A percentile compares a stretch with the other conserved stretches of the same genome.
These are phyloP conservation scores for Spea multiplicata DNA, from an alignment of 2,113 vertebrate genomes.

Conservation along the genomic window DNA sequence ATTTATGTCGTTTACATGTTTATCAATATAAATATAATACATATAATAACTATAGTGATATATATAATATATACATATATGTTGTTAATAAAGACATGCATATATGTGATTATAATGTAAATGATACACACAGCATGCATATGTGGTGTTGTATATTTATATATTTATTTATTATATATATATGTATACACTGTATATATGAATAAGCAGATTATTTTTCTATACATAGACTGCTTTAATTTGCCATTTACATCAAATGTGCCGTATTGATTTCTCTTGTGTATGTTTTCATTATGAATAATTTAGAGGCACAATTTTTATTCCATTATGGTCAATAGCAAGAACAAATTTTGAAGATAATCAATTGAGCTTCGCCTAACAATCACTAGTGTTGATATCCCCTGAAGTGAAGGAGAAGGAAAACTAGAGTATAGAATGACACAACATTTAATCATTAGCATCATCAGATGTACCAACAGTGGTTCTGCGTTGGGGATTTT, in stretches of 20 bases:
- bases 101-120: too few species aligned
- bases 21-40: too few species aligned
- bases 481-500: conserved; percentile 57
- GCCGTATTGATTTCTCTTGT: conserved; percentile 88
- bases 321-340: conserved; percentile 83
- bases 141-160: too few species aligned
- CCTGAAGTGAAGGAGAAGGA: conserved; percentile 64
- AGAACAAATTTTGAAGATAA: conserved; percentile 84
- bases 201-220: conserved; percentile 58
- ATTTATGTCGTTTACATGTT: too few species aligned
- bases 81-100: too few species aligned
- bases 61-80: too few species aligned
- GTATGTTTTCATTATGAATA: conserved; percentile 96
- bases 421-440: conserved; percentile 74
- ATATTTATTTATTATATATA: too few species aligned
- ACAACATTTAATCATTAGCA: conserved; percentile 81
- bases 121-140: too few species aligned
- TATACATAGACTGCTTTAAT: conserved; percentile 73
- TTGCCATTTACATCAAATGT: conserved; percentile 93
- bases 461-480: conserved; percentile 74
- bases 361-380: conserved; percentile 73
- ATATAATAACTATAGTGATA: too few species aligned
- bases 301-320: conserved; percentile 85
- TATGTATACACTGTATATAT: conserved; percentile 22
- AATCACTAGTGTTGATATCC: conserved; percentile 72